These are phyloP conservation scores for Nettapus auritus DNA, from an alignment of 2,113 vertebrate species.

Conservation along the genomic window DNA sequence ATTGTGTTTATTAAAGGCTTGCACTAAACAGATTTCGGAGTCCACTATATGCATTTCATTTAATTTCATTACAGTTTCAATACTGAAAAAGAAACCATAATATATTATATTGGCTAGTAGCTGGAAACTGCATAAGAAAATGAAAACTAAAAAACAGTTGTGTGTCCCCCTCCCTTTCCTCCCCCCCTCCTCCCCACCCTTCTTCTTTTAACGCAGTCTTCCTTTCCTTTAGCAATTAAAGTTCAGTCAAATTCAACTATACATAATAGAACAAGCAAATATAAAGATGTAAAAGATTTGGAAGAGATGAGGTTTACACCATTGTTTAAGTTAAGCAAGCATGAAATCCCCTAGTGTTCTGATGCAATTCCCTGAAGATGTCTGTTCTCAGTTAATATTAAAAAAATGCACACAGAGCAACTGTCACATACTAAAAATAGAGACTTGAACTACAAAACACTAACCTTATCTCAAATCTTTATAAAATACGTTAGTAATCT, in stretches of 20 bases:
- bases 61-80: not conserved
- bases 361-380: conserved; percentile 20
- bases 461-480: not conserved
- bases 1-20: not conserved
- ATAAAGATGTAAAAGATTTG: not conserved
- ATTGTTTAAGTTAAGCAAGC: not conserved
- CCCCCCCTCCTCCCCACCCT: no score
- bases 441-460: not conserved
- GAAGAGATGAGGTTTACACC: not conserved
- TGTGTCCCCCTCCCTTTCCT: no score
- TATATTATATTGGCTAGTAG: not conserved
- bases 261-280: not conserved
- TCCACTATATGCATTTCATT: not conserved
- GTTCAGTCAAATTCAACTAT: not conserved
- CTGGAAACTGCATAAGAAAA: not conserved
- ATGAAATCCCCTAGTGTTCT: not conserved
- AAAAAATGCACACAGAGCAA: not conserved
- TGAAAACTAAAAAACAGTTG: no score
- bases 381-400: not conserved
- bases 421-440: not conserved
- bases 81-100: not conserved
- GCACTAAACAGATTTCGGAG: not conserved
- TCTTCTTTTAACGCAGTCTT: not conserved
- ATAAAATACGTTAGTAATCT: not conserved
- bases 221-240: not conserved